phyloP scores from a whole-genome alignment of 2,113 vertebrate genomes.

The Siniperca chuatsi region DNA sequence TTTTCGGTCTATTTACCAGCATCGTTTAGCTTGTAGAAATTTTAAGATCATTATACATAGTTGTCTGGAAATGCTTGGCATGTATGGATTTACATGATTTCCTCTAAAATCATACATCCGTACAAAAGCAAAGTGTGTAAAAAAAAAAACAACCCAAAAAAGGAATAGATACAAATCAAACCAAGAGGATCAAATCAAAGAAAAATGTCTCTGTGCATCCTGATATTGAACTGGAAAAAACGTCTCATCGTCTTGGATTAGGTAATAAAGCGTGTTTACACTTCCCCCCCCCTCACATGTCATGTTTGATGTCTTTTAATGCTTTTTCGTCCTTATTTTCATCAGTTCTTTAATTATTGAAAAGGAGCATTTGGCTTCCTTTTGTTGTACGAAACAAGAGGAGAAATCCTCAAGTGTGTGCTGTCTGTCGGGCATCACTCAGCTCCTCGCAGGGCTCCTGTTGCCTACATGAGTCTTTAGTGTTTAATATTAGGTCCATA shows the following conservation, averaged over 20 bases:
- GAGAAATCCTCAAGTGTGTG: slow-evolving; percentile 62
- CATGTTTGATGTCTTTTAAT: slow-evolving; percentile 59
- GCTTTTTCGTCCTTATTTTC: slow-evolving; percentile 49
- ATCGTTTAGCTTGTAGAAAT: slow-evolving; percentile 64
- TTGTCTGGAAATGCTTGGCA: slow-evolving; percentile 68
- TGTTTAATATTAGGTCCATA: slow-evolving; percentile 35
- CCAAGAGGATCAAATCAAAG: slow-evolving; percentile 55
- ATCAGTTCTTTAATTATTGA: slow-evolving; percentile 68
- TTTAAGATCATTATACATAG: slow-evolving; percentile 59
- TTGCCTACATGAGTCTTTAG: slow-evolving; percentile 32
- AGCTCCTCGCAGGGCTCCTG: slow-evolving; percentile 40
- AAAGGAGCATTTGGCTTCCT: slow-evolving; percentile 72
- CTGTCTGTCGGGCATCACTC: slow-evolving; percentile 56
- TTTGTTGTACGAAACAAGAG: slow-evolving; percentile 66
- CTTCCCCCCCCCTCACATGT: not conserved
- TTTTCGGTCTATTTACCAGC: slow-evolving; percentile 73
- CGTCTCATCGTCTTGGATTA: slow-evolving; percentile 50
- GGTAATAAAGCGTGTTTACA: slow-evolving; percentile 69
- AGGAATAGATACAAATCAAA: slow-evolving; percentile 57
- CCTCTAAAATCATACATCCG: slow-evolving; percentile 66
- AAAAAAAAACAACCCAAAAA: slow-evolving; percentile 47
- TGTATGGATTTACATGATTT: slow-evolving; percentile 69
- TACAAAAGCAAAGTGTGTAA: slow-evolving; percentile 77
- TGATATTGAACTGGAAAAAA: slow-evolving; percentile 74
- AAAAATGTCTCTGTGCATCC: slow-evolving; percentile 73